Conservation (phyloP, 2,888 invertebrate species). For the Euspilapteryx auroguttella region DNA sequence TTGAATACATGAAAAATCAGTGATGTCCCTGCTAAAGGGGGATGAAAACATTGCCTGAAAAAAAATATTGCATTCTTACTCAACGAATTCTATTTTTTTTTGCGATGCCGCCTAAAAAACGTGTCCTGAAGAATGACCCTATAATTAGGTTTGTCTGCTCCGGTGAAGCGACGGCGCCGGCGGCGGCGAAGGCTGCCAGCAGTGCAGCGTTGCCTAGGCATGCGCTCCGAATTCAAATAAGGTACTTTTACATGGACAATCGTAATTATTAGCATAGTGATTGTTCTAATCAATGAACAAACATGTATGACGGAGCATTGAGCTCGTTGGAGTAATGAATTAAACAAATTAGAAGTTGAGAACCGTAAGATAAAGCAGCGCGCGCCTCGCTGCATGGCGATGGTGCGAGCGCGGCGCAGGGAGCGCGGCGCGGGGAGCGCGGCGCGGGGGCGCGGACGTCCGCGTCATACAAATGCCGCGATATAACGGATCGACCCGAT, state of each 20-base stretch:
- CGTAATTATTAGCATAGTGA: conserved; percentile 1
- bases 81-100: too few relatives aligned
- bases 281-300: neutral
- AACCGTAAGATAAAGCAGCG: conserved; percentile 1
- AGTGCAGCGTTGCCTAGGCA: too few relatives aligned
- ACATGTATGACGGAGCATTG: neutral
- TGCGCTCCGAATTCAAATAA: neutral
- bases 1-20: too few relatives aligned
- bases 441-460: conserved; percentile 22
- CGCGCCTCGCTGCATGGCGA: too few relatives aligned
- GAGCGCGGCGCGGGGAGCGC: neutral
- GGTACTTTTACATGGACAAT: too few relatives aligned
- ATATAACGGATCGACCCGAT: conserved; percentile 57
- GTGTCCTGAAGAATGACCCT: too few relatives aligned
- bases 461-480: conserved; percentile 48
- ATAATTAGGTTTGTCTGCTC: too few relatives aligned
- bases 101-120: too few relatives aligned
- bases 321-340: neutral
- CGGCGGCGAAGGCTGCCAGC: neutral
- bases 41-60: too few relatives aligned
- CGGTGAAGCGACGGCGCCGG: too few relatives aligned
- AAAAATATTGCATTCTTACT: too few relatives aligned
- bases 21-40: too few relatives aligned
- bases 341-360: neutral
- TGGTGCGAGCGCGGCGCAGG: neutral